These are phyloP conservation scores for Dromius quadrimaculatus DNA, from an alignment of 2,888 invertebrate species.

Conservation along the genomic window DNA sequence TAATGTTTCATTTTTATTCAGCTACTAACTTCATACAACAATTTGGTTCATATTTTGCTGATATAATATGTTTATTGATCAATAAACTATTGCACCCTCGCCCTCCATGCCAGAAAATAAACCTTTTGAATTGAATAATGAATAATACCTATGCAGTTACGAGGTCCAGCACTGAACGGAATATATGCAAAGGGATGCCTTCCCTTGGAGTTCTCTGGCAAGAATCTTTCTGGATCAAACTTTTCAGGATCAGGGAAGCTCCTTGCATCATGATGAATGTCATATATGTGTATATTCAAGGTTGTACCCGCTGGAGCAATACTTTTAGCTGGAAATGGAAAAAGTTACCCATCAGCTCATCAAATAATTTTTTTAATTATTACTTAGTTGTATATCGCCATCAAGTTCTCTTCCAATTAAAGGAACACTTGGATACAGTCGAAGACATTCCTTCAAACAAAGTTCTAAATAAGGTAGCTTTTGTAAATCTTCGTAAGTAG, in stretches of 20 bases:
- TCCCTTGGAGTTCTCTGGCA: conserved; percentile 62
- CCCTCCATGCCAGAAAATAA: too few species aligned
- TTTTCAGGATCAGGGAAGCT: conserved; percentile 74
- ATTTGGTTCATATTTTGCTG: too few species aligned
- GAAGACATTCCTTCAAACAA: conserved; percentile 75
- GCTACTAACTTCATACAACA: too few species aligned
- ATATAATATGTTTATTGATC: too few species aligned
- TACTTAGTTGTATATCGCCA: conserved; percentile 64
- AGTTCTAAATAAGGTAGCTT: conserved; percentile 75
- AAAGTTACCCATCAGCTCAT: not conserved
- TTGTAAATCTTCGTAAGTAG: conserved; percentile 70
- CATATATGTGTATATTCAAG: conserved; percentile 72
- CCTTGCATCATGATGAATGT: conserved; percentile 74
- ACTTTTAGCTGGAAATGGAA: conserved; percentile 4
- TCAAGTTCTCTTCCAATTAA: conserved; percentile 71
- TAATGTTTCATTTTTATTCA: too few species aligned
- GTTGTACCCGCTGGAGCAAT: conserved; percentile 68
- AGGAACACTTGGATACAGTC: conserved; percentile 76
- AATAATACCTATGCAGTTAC: conserved; percentile 64
- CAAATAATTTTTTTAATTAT: not conserved
- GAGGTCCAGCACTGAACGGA: conserved; percentile 64
- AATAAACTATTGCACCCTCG: too few species aligned
- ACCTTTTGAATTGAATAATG: too few species aligned
- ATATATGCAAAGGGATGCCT: not conserved
- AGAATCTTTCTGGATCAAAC: conserved; percentile 80